Percentiles rank a stretch among this genome's conserved stretches.
Evolutionary conservation across 2,888 invertebrate genomes (phyloP).

Genomic region (Beris chalybata): DNA sequence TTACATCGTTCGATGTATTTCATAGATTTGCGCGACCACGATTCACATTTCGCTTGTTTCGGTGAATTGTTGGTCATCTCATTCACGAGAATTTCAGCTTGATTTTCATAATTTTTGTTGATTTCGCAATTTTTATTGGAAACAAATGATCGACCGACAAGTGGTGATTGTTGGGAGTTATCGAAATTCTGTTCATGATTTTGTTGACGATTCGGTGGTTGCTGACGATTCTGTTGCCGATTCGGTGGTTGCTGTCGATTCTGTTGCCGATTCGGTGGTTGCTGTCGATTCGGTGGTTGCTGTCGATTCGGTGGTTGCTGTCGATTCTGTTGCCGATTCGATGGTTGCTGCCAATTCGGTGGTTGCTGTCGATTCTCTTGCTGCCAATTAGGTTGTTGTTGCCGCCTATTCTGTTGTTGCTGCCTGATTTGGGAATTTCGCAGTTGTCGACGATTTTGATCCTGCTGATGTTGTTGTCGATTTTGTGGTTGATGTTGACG

Average conservation of each 20-base stretch:
- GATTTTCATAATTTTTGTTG: slow-evolving; percentile 40
- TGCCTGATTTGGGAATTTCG: not conserved
- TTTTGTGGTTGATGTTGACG: not conserved
- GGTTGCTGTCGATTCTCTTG: not conserved
- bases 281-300: not conserved
- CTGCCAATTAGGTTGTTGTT: not conserved
- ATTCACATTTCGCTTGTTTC: slow-evolving; percentile 38
- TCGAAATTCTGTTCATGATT: not conserved
- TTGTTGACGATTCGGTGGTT: not conserved
- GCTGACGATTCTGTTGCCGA: not conserved
- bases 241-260: not conserved
- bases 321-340: not conserved
- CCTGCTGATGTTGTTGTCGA: too few species aligned
- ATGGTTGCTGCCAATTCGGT: not conserved
- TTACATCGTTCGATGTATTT: slow-evolving; percentile 48
- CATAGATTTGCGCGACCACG: slow-evolving; percentile 53
- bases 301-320: not conserved
- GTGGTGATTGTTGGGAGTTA: not conserved
- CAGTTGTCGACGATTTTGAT: too few species aligned
- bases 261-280: not conserved
- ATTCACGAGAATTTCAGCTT: slow-evolving; percentile 43
- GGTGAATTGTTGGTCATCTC: slow-evolving; percentile 36
- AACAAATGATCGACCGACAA: slow-evolving; percentile 37
- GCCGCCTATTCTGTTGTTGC: not conserved
- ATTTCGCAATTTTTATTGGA: slow-evolving; percentile 39